Evolutionary conservation across 2,113 vertebrate species (phyloP).

Genomic region (Vireo altiloquus): DNA sequence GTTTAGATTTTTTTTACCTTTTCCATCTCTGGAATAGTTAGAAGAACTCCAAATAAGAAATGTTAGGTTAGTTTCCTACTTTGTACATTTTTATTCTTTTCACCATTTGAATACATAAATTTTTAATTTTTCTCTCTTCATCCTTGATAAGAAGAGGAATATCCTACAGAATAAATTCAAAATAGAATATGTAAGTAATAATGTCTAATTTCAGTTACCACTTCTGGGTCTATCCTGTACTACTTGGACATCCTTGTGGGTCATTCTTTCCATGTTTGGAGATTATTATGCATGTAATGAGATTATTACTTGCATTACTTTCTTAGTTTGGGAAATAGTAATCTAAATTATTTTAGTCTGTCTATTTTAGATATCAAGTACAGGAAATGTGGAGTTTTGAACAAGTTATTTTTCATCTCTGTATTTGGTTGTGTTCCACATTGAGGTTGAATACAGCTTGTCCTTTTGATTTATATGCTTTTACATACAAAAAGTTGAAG

Average conservation of each 20-base stretch:
- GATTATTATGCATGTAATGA: too few relatives aligned
- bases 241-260: not conserved
- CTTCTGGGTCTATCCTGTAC: not conserved
- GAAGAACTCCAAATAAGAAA: not conserved
- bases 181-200: not conserved
- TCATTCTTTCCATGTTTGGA: not conserved
- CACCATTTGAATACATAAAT: not conserved
- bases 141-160: not conserved
- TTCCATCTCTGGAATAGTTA: not conserved
- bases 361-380: not conserved
- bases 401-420: not conserved
- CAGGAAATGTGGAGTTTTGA: not conserved
- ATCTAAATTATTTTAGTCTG: not conserved
- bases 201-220: not conserved
- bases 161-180: not conserved
- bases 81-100: not conserved
- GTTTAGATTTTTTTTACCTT: not conserved
- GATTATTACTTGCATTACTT: not conserved
- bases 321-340: not conserved
- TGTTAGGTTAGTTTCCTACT: not conserved
- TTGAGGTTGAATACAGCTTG: not conserved
- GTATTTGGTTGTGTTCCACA: not conserved
- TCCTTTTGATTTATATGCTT: constrained; percentile 16
- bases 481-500: not conserved
- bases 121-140: not conserved